Evolutionary conservation across 2,113 vertebrate species (phyloP), one percentile per base, ranked within the genome.

Genomic region (Phyllostomus discolor): DNA sequence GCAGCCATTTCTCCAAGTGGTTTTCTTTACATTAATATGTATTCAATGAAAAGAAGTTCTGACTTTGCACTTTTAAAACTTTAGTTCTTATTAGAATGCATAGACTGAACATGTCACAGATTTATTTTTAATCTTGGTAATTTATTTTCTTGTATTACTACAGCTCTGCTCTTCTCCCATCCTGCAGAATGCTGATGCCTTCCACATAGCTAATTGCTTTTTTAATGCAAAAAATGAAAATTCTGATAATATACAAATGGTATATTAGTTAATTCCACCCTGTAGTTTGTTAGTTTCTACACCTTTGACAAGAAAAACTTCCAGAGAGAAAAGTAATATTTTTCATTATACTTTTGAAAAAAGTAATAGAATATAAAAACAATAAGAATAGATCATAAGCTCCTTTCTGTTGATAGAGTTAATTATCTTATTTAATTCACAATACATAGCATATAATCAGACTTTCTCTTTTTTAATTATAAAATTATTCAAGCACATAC

Each of bases 61-160:
- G 41, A 41, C 43, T 94, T 82, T 80, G 70, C 54, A 62, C 20
- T 52, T 81, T 87, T 59, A 19, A 95, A 93, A 80, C 26, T 70
- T 10, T 57, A 83, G 26, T 64, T 92, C 67, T 93, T 78, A 57
- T 66, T 93, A 73, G 46, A 90, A 70, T 70, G 9, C 50, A 48
- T 54, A 79, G 38, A 50, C 48, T 62, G 46, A 78, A 52, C 52
- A 35, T 89, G 35, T 84, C n/a, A 78, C 28, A 79, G n/a, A 19
- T 57, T 43, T 81, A 64, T 82, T 57, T 82, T 50, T 4, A 85
- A 52, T 14, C 2, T 94, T 41, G 38, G 35, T 66, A 52, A 76
- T 81, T 97, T 66, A 52, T 70, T 85, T 97, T 90, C 16, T 88
- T 92, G 4, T 41, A 7, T 91, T 94, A 83, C n/a, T 35, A 9